Evolutionary conservation across 2,888 invertebrate species (phyloP).

Genomic region (Campopleginae sp.): DNA sequence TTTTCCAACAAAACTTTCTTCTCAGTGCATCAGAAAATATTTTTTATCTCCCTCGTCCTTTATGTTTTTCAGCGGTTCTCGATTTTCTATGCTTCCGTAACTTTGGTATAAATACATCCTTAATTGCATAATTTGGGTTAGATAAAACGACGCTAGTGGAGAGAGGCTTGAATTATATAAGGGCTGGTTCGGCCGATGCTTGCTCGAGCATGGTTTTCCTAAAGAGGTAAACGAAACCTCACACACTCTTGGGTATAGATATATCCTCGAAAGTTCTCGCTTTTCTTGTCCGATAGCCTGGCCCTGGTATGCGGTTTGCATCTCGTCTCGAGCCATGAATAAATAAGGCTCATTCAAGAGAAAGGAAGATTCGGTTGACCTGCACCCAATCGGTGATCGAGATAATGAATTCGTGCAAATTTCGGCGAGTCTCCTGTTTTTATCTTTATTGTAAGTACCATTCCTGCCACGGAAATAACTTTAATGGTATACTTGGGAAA

Average conservation of each 20-base stretch:
- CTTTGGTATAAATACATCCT: constrained; percentile 38
- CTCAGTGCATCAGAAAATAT: too few species aligned
- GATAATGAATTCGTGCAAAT: background rate
- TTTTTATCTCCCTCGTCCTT: constrained; percentile 3
- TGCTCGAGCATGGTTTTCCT: constrained; percentile 33
- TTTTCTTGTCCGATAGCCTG: constrained; percentile 33
- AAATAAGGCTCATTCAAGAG: constrained; percentile 37
- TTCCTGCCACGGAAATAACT: background rate
- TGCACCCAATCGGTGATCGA: constrained; percentile 27
- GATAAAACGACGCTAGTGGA: constrained; percentile 52
- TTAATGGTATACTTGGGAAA: background rate
- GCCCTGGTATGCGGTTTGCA: constrained; percentile 26
- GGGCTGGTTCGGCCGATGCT: constrained; percentile 32
- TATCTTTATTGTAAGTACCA: background rate
- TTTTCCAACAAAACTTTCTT: too few species aligned
- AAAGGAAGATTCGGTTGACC: constrained; percentile 31
- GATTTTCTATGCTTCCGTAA: constrained; percentile 23
- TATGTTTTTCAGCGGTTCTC: constrained; percentile 10
- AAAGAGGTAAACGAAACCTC: constrained; percentile 37
- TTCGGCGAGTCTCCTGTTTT: background rate
- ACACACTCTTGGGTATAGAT: background rate
- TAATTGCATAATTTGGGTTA: constrained; percentile 63
- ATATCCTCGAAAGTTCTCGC: constrained; percentile 15
- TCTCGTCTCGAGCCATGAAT: constrained; percentile 56
- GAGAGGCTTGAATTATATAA: constrained; percentile 38